Base-by-base conservation (phyloP, 1,140 invertebrate species). In the Dendrolimus punctatus region DNA sequence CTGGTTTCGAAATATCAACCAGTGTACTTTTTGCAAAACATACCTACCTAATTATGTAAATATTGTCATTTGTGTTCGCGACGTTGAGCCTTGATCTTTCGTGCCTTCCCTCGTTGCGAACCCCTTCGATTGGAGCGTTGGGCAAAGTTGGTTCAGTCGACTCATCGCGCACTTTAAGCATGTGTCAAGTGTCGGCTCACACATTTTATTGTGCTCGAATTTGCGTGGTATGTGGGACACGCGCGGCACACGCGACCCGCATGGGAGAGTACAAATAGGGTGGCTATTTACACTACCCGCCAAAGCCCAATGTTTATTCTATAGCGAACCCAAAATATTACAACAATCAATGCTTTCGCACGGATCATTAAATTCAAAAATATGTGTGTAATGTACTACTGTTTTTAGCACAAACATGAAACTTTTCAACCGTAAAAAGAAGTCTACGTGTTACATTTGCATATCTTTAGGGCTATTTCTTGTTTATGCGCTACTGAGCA, bases 151-250 rank as follows among this genome's bases (percentile, higher is more conserved):
- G 10, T 62, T 58, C 40, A 48, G 42, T 40, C 61, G 52, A 62
- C 60, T 68, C 62, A 66, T 71, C 65, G 64, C 55, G 48, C 51
- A 69, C 57, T 68, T 64, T 58, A 57, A 61, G 39, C 64, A 51
- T 64, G 63, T 68, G 68, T 68, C 60, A 60, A 79, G 71, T 69
- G 66, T 68, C 62, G 57, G 62, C 65, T 70, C 59, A 66, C 64
- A 64, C 58, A 70, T 68, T 78, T 76, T 76, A 73, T 80, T 73
- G 50, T 68, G 68, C 74, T 70, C 67, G 73, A 78, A 80, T 81
- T 85, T 70, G 75, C 71, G 71, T 76, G 64, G 58, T 67, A 82
- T 80, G 76, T 62, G 79, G 77, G 81, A 78, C 81, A 81, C 81
- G 79, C 73, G 79, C 65, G 36, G 6, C 45, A 58, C 81, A 85